Conservation (phyloP, 2,888 invertebrate species). For the Drosophila neoperkinsi region DNA sequence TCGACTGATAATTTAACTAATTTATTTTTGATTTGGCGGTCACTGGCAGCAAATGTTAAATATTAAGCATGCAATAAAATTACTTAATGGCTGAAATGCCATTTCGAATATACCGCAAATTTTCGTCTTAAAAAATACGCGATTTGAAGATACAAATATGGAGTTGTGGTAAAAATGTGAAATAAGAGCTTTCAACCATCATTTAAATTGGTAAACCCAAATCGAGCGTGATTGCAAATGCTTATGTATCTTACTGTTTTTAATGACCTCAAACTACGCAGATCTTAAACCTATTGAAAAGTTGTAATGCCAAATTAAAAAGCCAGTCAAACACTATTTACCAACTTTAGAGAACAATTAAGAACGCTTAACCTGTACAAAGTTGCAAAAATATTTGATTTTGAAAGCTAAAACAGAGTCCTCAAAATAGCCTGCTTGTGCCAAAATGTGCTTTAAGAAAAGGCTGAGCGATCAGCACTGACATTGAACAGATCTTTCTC, state of each 20-base stretch:
- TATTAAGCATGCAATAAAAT: constrained; percentile 24
- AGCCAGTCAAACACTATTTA: background rate
- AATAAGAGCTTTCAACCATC: background rate
- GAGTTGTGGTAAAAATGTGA: background rate
- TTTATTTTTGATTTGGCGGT: constrained; percentile 32
- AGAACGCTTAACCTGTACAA: background rate
- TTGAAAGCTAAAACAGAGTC: background rate
- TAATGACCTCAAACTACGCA: no score
- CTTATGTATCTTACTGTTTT: background rate
- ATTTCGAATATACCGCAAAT: constrained; percentile 2
- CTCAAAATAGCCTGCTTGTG: background rate
- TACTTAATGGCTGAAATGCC: constrained; percentile 2
- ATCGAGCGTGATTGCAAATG: background rate
- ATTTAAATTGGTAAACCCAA: background rate
- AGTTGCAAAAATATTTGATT: background rate
- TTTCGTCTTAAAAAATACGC: background rate
- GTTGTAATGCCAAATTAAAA: background rate
- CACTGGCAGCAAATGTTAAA: constrained; percentile 22
- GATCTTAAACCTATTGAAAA: background rate
- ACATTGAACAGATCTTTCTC: background rate
- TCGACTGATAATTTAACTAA: constrained; percentile 23
- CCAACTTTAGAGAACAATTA: background rate
- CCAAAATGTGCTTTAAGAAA: background rate
- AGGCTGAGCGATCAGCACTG: background rate
- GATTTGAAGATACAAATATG: background rate